phyloP scores from a whole-genome alignment of 2,888 invertebrate species.

The Drosophila niveifrons region DNA sequence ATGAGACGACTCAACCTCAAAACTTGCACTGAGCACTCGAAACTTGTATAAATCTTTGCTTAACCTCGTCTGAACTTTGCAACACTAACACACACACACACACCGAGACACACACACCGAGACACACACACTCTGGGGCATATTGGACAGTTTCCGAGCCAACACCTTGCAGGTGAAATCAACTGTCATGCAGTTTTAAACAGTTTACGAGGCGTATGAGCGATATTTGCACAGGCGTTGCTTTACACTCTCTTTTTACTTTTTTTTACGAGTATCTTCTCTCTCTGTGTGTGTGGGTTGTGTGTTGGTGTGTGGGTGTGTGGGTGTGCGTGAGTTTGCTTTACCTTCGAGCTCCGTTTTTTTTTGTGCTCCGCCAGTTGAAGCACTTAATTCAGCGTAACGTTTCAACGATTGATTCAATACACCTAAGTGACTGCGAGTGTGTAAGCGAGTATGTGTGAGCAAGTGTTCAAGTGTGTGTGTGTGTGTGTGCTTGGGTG shows the following conservation, averaged over 20 bases:
- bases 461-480: conserved; percentile 24
- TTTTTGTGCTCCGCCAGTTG: conserved; percentile 30
- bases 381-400: conserved; percentile 61
- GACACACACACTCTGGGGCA: not conserved
- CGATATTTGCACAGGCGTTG: conserved; percentile 65
- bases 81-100: conserved; percentile 3
- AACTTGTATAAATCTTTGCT: conserved; percentile 67
- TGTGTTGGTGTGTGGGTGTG: not conserved
- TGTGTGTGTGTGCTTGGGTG: conserved; percentile 1
- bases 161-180: conserved; percentile 68
- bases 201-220: conserved; percentile 79
- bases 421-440: conserved; percentile 40
- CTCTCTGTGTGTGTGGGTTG: not conserved
- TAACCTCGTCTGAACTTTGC: conserved; percentile 72
- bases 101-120: not conserved
- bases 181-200: conserved; percentile 77
- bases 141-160: conserved; percentile 44
- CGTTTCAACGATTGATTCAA: conserved; percentile 67
- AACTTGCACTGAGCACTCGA: conserved; percentile 49
- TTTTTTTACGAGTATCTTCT: conserved; percentile 11
- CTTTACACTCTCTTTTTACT: conserved; percentile 27
- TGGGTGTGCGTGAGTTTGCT: conserved; percentile 14
- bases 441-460: conserved; percentile 9
- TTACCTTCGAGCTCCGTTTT: conserved; percentile 21
- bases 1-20: conserved; percentile 61